phyloP scores from a whole-genome alignment of 2,797 vertebrate genomes.

The Bufotes viridis region DNA sequence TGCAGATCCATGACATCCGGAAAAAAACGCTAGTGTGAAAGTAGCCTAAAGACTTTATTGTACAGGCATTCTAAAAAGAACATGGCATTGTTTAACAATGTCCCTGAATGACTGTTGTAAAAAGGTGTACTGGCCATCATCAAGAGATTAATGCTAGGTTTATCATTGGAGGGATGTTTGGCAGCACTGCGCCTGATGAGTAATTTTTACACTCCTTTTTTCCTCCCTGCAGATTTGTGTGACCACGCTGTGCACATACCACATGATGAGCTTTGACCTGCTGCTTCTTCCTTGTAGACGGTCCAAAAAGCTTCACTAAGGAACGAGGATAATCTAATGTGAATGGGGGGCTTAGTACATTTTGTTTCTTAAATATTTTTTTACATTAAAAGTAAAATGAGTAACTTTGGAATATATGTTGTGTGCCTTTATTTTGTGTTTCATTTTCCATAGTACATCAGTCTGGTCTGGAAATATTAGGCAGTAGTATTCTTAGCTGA shows the following conservation, averaged over 20 bases:
- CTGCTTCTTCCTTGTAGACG: neutral
- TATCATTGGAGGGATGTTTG: neutral
- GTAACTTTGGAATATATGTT: slow-evolving; percentile 22
- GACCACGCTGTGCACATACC: slow-evolving; percentile 89
- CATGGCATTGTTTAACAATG: too few species aligned
- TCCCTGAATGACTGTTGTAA: too few species aligned
- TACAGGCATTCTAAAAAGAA: too few species aligned
- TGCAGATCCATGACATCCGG: too few species aligned
- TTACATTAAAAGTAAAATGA: slow-evolving; percentile 54
- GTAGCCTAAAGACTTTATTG: too few species aligned
- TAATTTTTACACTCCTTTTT: neutral
- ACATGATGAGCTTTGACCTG: slow-evolving; percentile 89
- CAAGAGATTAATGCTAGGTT: neutral
- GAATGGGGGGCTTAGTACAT: slow-evolving; percentile 17
- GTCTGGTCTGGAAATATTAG: neutral
- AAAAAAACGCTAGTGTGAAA: too few species aligned
- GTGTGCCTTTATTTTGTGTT: slow-evolving; percentile 7
- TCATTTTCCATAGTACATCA: neutral
- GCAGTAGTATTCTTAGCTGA: neutral
- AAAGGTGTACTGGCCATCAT: neutral
- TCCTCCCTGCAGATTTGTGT: slow-evolving; percentile 85
- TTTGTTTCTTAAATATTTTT: slow-evolving; percentile 45
- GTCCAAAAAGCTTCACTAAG: slow-evolving; percentile 26
- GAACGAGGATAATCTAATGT: slow-evolving; percentile 18
- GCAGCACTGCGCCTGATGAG: neutral